Base-by-base conservation (phyloP, 2,113 vertebrate species). In the Motacilla alba region DNA sequence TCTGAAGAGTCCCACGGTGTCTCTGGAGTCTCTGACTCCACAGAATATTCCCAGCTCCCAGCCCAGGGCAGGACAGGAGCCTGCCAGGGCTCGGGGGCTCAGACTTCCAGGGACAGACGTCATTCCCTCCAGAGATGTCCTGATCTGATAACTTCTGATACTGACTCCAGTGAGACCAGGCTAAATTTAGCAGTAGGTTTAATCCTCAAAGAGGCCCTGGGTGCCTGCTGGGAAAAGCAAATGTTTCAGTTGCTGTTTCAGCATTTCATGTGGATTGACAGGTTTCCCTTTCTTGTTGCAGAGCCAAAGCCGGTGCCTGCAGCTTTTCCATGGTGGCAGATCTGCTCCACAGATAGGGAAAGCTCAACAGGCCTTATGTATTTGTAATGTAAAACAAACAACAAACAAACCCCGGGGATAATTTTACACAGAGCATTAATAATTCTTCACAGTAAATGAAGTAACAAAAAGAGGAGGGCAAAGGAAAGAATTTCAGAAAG, bases 161-260 rank as follows among this genome's bases (percentile, higher is more conserved):
- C 83, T 26, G 76, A 94, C 83, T 83, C 89, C 9, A 70, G 67
- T 22, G 79, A 91, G 94, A 60, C 6, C 72, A 0, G 75, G 82
- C 95, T 97, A 97, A 96, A 94, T 86, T 96, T 97, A 97, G 97
- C 90, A 20, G 17, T 2, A 78, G 60, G 62, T 94, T 94, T 96
- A 96, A 96, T 96, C 92, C 84, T 93, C 82, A 58, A 53, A 96
- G 96, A 85, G 92, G 94, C 94, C 90, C 87, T 64, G 22, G 72
- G 33, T 95, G 93, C 87, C 90, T 23, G 85, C 70, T 86, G 85
- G 93, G 92, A 94, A 93, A 94, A 83, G 83, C 74, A 80, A 96
- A 87, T 59, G 78, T 75, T 88, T 90, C 60, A 80, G 46, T 67
- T 93, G 92, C 94, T 94, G 91, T 67, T 83, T 95, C 94, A 94